A percentile compares a stretch with the other conserved stretches of the same genome.
These are phyloP conservation scores for Hermodice carunculata DNA, from an alignment of 2,888 invertebrate species.

Conservation along the genomic window DNA sequence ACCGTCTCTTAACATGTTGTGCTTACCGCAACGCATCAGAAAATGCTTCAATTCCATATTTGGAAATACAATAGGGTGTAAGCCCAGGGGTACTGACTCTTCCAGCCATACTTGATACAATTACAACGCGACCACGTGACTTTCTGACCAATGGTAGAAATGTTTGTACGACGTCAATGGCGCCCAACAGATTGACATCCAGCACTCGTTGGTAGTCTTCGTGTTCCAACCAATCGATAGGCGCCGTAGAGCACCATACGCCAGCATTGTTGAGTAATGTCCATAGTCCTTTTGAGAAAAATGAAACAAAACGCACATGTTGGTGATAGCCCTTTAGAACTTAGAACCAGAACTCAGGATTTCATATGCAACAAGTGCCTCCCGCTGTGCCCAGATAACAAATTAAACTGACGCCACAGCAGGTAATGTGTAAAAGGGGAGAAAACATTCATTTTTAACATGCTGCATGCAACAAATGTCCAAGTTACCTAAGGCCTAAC, in stretches of 20 bases:
- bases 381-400: too few relatives aligned
- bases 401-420: too few relatives aligned
- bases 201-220: too few relatives aligned
- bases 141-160: constrained; percentile 54
- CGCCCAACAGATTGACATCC: constrained; percentile 63
- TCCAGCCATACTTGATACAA: constrained; percentile 53
- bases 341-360: too few relatives aligned
- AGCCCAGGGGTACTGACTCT: constrained; percentile 35
- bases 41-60: constrained; percentile 55
- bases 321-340: too few relatives aligned
- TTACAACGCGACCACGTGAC: constrained; percentile 51
- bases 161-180: constrained; percentile 52
- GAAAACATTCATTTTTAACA: too few relatives aligned
- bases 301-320: too few relatives aligned
- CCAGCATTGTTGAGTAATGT: constrained; percentile 63
- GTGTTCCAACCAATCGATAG: constrained; percentile 28
- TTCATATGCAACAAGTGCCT: too few relatives aligned
- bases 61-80: constrained; percentile 52
- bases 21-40: constrained; percentile 54
- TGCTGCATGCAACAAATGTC: too few relatives aligned
- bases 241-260: constrained; percentile 37
- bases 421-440: too few relatives aligned
- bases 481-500: too few relatives aligned
- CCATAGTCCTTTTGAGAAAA: constrained; percentile 65
- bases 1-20: too few relatives aligned